Percentiles rank a stretch among this genome's conserved stretches.
Conservation (phyloP, 2,113 vertebrate species). For the Salvator merianae region DNA sequence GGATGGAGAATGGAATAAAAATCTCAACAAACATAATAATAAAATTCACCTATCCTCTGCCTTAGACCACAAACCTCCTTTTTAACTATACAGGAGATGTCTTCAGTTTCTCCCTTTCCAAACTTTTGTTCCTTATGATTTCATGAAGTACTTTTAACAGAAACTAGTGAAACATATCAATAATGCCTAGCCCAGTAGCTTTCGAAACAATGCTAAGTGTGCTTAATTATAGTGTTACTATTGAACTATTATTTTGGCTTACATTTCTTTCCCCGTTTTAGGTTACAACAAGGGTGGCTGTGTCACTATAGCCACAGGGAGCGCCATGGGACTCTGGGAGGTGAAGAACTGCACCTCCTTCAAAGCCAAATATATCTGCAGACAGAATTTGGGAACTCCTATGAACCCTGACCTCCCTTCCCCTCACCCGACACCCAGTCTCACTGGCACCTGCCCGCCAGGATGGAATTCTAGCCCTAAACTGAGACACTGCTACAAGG, state of each 20-base stretch:
- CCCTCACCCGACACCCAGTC: slow-evolving; percentile 86
- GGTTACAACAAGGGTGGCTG: slow-evolving; percentile 85
- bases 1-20: no score
- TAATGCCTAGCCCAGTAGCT: neutral
- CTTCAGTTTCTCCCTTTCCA: no score
- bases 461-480: slow-evolving; percentile 86
- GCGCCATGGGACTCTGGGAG: slow-evolving; percentile 91
- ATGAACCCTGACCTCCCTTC: slow-evolving; percentile 80
- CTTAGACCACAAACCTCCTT: no score
- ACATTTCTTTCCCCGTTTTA: slow-evolving; percentile 33
- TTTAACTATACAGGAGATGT: no score
- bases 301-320: slow-evolving; percentile 87
- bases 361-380: slow-evolving; percentile 93
- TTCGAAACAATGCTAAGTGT: neutral
- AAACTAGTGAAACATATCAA: no score
- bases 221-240: no score
- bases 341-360: slow-evolving; percentile 82
- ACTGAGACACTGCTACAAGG: slow-evolving; percentile 94
- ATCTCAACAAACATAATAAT: no score
- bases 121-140: no score
- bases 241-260: neutral
- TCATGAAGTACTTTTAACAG: no score
- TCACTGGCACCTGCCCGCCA: slow-evolving; percentile 83
- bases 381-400: slow-evolving; percentile 84
- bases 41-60: no score